Conservation (phyloP, 2,888 invertebrate species). For the Stegana nigrithorax region DNA sequence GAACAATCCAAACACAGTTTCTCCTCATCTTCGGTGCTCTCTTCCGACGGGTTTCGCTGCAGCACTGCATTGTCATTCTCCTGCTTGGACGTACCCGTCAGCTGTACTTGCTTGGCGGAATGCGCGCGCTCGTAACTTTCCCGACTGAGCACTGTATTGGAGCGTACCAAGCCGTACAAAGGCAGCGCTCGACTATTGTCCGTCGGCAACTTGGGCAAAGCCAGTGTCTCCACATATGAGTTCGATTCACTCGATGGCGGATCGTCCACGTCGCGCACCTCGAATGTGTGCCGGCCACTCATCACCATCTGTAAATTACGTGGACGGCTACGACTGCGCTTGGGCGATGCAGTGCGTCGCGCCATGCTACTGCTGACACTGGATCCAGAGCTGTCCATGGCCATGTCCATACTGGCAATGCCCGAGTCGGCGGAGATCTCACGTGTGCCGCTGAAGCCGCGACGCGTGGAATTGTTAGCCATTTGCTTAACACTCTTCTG, state of each 20-base stretch:
- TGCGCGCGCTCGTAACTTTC: conserved; percentile 55
- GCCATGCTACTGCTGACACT: conserved; percentile 39
- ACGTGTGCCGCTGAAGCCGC: conserved; percentile 65
- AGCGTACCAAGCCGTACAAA: conserved; percentile 65
- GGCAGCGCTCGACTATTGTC: conserved; percentile 63
- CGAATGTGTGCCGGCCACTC: conserved; percentile 79
- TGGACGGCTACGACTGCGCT: conserved; percentile 71
- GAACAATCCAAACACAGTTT: conserved; percentile 76
- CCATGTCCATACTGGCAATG: conserved; percentile 66
- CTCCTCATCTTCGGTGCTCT: conserved; percentile 74
- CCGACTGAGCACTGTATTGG: conserved; percentile 65
- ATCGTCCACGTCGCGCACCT: conserved; percentile 75
- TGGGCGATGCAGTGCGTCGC: conserved; percentile 51
- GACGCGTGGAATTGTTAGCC: conserved; percentile 78
- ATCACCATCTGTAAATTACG: conserved; percentile 81
- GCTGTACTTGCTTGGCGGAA: conserved; percentile 25
- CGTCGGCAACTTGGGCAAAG: conserved; percentile 66
- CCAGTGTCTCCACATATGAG: conserved; percentile 64
- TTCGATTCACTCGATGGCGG: conserved; percentile 66
- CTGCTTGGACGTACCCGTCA: not conserved
- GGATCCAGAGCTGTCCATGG: conserved; percentile 51
- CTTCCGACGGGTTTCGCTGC: conserved; percentile 49
- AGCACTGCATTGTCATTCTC: conserved; percentile 17
- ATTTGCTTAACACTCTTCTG: conserved; percentile 79
- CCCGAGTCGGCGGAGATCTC: conserved; percentile 69